Evolutionary conservation across 2,113 vertebrate species (phyloP), one percentile per base, ranked within the genome.

Genomic region (Rhynchopsitta pachyrhyncha): DNA sequence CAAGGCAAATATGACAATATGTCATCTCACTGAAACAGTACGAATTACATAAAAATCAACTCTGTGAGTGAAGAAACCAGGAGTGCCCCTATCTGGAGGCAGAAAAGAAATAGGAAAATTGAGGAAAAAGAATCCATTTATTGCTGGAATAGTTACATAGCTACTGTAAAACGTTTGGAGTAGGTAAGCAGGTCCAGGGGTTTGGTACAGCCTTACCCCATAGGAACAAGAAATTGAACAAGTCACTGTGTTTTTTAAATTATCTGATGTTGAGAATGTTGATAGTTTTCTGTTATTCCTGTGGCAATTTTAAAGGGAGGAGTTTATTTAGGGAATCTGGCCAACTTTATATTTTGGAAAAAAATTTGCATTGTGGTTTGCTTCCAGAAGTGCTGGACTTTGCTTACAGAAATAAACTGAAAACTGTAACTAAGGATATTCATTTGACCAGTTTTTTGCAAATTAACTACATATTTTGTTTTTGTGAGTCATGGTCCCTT

Each of bases 311-410:
- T 73, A 42, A 73, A 60, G 25, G 13, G 5, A 35, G 8, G 27
- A 41, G 16, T 41, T 66, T 3, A 60, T 44, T 42, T 16, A 62
- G 41, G 52, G 23, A 37, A 73, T 53, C 4, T 82, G 63, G 11
- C 4, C n/a, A 52, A 9, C 42, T 62, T 35, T 13, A 1, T 50
- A 4, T 50, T 60, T 77, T 42, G 49, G 33, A 59, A 35, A 28
- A 62, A 64, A 79, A 64, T 39, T 3, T 16, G 3, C 28, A 17
- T 20, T 27, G 8, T 0, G 0, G 4, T 50, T 88, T 52, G 24
- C 39, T 18, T 46, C 27, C 31, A 49, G 62, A 73, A 73, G 52
- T 50, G 23, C 17, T 76, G 20, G 15, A 5, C 63, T 63, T 5
- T 52, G 18, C 23, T 66, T 75, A 29, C 35, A 37, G 79, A 73